Base-by-base conservation (phyloP, 2,888 invertebrate species). In the Apantesis nais region DNA sequence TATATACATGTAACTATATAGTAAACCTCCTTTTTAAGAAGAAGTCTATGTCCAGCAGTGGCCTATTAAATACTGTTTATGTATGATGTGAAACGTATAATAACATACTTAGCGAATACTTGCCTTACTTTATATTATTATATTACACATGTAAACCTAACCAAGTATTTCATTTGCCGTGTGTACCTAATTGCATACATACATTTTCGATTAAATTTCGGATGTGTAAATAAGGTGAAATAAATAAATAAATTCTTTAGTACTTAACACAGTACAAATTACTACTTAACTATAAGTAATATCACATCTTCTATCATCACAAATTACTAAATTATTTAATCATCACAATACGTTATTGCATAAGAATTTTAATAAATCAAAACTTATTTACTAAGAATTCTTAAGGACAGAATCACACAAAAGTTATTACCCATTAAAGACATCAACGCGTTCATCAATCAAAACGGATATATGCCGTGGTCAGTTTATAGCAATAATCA, bases 371-470 rank as follows among this genome's bases (percentile, higher is more conserved):
- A 52, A 12, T 25, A 25, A 25, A 55, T 55, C 55, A 25, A 55
- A 12, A 14, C 48, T 4, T 52, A 52, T 48, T 25, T 52, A 52
- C 11, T 11, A 39, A 39, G 39, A 39, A 39, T 52, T 52, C 52
- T 52, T 9, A 52, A 52, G 12, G 31, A 31, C 8, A 31, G 8
- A 52, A 63, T 29, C 16, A 5, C 5, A 31, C 19, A 19, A 16
- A 7, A 12, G 1, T 19, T 19, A 16, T 66, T 39, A 55, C 55
- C 19, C 66, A 58, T 34, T 66, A 70, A 66, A 70, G 70, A 70
- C 65, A 66, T 70, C 70, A 66, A 70, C 65, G 65, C 52, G 70
- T 37, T 61, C 22, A 39, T 63, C 37, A 5, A 19, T 29, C 39
- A 25, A 29, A 34, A 34, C 2, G 34, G 2, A 2, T 5, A 0